Base-by-base conservation (phyloP, 2,797 vertebrate species). In the Chloroceryle inda region DNA sequence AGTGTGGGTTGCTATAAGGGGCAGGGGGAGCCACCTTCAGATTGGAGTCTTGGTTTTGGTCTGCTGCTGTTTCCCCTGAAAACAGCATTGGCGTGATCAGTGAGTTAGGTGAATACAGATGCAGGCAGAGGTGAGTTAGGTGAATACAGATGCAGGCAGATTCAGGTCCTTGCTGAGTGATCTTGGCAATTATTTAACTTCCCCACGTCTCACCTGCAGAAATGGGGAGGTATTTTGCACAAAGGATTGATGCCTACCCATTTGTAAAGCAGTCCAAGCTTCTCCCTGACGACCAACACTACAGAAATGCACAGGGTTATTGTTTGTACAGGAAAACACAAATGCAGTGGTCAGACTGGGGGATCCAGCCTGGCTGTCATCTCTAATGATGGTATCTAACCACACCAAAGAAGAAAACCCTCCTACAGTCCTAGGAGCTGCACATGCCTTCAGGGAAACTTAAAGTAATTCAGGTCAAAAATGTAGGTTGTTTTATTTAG, bases 401-500 rank as follows among this genome's bases (percentile, higher is more conserved):
- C 0, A 0, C 42, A 61, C 71, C n/a, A 59, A 67, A 90, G 88
- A 66, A 89, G 85, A 96, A 95, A 96, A 93, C 63, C 73, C 85
- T 96, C 83, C 88, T 67, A 58, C 88, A 87, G 81, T 74, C 89
- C 88, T 86, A 76, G 71, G 77, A 92, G 85, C 81, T 89, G 56
- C 80, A 82, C 63, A 62, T 96, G 85, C 96, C 95, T 96, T 94
- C 75, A 40, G 95, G 92, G 93, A 96, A 71, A 71, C 67, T 64
- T 84, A 74, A 95, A 96, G 93, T 96, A 97, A 95, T 97, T 96
- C 95, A 95, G 93, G 95, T 96, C 94, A 96, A 93, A 96, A 95
- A 97, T 95, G 93, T 96, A 95, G 96, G 96, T 90, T 97, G 89
- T 96, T 96, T 96, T 95, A 96, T 97, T 97, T 96, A 94, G 94